Conservation (phyloP, 2,888 invertebrate species). For the Coelogynopora nodosa region DNA sequence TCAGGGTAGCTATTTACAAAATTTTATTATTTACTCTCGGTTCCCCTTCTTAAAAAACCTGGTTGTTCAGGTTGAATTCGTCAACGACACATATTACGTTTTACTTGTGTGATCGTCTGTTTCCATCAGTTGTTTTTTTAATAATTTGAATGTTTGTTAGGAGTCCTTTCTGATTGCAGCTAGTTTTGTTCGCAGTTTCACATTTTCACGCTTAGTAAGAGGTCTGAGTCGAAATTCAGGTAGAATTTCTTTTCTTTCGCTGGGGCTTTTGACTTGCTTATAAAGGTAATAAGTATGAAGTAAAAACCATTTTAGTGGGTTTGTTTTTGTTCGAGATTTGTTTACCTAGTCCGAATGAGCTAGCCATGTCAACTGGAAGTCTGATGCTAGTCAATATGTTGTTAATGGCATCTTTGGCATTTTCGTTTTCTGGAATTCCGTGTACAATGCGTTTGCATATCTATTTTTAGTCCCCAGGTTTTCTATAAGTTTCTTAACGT, state of each 20-base stretch:
- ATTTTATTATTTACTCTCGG: constrained; percentile 8
- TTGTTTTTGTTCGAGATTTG: constrained; percentile 29
- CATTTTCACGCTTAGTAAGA: constrained; percentile 18
- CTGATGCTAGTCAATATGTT: constrained; percentile 7
- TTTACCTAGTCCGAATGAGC: constrained; percentile 11
- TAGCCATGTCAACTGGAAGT: not conserved
- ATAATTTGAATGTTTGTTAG: constrained; percentile 23
- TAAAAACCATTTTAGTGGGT: constrained; percentile 26
- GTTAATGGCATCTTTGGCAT: constrained; percentile 8
- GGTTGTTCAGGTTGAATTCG: constrained; percentile 19
- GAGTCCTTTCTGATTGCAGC: constrained; percentile 3
- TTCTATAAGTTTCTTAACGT: constrained; percentile 24
- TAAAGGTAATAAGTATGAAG: not conserved
- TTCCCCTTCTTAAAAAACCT: constrained; percentile 27
- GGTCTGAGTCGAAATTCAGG: constrained; percentile 20
- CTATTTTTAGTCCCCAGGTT: constrained; percentile 13
- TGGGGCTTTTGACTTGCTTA: not conserved
- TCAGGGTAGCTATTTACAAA: constrained; percentile 26
- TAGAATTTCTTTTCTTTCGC: constrained; percentile 4
- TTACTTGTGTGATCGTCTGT: not conserved
- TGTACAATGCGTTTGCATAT: constrained; percentile 4
- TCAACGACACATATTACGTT: not conserved
- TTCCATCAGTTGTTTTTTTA: constrained; percentile 3
- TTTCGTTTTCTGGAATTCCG: constrained; percentile 18
- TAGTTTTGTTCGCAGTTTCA: not conserved